Percentiles rank a stretch among this genome's conserved stretches.
Conservation (phyloP, 2,797 vertebrate genomes). For the Bovichtus variegatus region DNA sequence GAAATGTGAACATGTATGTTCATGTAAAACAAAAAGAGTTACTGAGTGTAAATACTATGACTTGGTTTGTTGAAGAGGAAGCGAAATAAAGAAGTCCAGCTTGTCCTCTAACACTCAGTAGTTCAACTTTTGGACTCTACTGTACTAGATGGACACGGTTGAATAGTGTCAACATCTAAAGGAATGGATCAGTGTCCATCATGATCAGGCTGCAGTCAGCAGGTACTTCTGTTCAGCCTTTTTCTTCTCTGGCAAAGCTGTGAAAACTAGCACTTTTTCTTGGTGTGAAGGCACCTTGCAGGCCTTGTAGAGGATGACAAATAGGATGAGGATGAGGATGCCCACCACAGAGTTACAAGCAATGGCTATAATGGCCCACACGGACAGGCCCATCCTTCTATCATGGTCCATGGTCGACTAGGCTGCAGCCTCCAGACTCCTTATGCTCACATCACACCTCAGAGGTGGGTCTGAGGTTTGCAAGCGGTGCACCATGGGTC, state of each 20-base stretch:
- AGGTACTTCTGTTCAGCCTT: slow-evolving; percentile 80
- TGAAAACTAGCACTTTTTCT: slow-evolving; percentile 66
- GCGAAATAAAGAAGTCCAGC: background rate
- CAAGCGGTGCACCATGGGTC: background rate
- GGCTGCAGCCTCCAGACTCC: slow-evolving; percentile 16
- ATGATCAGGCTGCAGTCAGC: slow-evolving; percentile 66
- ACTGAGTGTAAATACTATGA: slow-evolving; percentile 1
- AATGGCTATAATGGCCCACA: slow-evolving; percentile 84
- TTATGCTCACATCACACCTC: slow-evolving; percentile 2
- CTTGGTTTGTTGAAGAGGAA: background rate
- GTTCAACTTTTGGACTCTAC: background rate
- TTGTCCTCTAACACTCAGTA: background rate
- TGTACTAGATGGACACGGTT: background rate
- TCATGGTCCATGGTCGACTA: slow-evolving; percentile 79
- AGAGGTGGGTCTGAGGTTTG: background rate
- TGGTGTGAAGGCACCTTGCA: slow-evolving; percentile 85
- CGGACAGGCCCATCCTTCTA: slow-evolving; percentile 77
- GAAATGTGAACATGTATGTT: slow-evolving; percentile 8
- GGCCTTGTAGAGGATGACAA: slow-evolving; percentile 86
- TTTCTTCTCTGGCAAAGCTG: slow-evolving; percentile 47
- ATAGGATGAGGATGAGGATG: slow-evolving; percentile 85
- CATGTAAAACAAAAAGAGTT: slow-evolving; percentile 20
- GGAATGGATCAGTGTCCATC: background rate
- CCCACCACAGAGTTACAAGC: slow-evolving; percentile 84
- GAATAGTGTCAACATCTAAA: background rate